Evolutionary conservation across 2,797 vertebrate species (phyloP), one percentile per base, ranked within the genome.

Genomic region (Cyclopterus lumpus): DNA sequence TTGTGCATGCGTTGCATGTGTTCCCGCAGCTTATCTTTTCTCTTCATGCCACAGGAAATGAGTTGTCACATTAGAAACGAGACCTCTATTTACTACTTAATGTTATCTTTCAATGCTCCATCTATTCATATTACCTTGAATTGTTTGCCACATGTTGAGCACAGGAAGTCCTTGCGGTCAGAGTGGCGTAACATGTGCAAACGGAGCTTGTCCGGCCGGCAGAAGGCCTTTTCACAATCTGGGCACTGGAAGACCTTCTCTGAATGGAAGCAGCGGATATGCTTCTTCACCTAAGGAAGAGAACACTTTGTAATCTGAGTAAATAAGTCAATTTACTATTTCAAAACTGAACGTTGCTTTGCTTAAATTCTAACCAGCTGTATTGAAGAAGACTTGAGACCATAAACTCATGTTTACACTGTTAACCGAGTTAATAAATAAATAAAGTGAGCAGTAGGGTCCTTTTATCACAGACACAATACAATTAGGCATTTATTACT

Each of bases 1-100:
- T 99, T 99, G 88, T 99, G 98, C 98, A 99, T 99, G 36, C 98
- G 95, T 75, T 99, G 97, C 98, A 99, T 99, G 93, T 99, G 98
- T 80, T 99, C 98, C 55, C 97, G 95, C 49, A 99, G 93, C 70
- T 99, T 99, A 92, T 99, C 98, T 77, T 99, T 99, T 79, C 98
- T 96, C 98, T 99, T 67, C 1, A 79, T 10, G 65, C 40, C 42
- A 69, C 22, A 73, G 42, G 10, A 79, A 73, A 68, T 58, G 1
- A n/a, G 16, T 1, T 1, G 11, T 69, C 38, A 49, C 5, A 14
- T n/a, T 1, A 55, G 46, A 30, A 11, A 18, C 32, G 0, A 24
- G 18, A 18, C 4, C 71, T 49, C 9, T 2, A 11, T 8, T 18
- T 14, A 46, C 7, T 0, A 7, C 0, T 3, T 46, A 4, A 15